Evolutionary conservation across 2,888 invertebrate genomes (phyloP).

Genomic region (Erebia ligea): DNA sequence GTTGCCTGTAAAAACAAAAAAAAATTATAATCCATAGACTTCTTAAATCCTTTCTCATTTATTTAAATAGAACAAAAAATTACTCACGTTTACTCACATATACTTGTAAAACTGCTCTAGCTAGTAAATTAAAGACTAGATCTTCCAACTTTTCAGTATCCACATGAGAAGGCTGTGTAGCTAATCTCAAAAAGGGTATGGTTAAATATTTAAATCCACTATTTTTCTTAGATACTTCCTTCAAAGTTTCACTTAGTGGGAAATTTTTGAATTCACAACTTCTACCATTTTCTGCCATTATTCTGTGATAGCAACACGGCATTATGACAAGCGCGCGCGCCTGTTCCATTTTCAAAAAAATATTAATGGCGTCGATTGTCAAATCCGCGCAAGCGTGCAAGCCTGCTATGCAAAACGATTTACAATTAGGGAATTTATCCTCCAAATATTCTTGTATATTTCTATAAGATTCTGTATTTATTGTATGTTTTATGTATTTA

Average conservation of each 20-base stretch:
- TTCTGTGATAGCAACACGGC: slow-evolving; percentile 92
- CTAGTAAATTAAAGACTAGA: slow-evolving; percentile 78
- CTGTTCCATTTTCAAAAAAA: slow-evolving; percentile 83
- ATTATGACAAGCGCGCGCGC: slow-evolving; percentile 85
- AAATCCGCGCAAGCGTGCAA: slow-evolving; percentile 92
- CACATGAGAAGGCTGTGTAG: slow-evolving; percentile 86
- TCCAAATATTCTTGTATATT: slow-evolving; percentile 67
- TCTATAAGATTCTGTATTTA: slow-evolving; percentile 76
- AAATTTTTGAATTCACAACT: slow-evolving; percentile 83
- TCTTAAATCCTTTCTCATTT: too few relatives aligned
- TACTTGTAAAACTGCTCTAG: slow-evolving; percentile 85
- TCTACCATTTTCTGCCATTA: slow-evolving; percentile 55
- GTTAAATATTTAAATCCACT: slow-evolving; percentile 74
- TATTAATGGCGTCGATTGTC: slow-evolving; percentile 85
- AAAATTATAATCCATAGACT: background rate
- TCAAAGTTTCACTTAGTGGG: slow-evolving; percentile 84
- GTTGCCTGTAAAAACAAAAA: slow-evolving; percentile 68
- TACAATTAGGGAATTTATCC: slow-evolving; percentile 61
- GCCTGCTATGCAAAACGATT: slow-evolving; percentile 77
- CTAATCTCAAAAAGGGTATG: slow-evolving; percentile 87
- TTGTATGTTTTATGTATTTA: slow-evolving; percentile 82
- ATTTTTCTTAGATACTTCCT: slow-evolving; percentile 55
- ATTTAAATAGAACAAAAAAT: background rate
- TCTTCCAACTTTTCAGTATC: slow-evolving; percentile 77
- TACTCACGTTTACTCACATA: slow-evolving; percentile 83